Percentiles rank a stretch among this genome's conserved stretches.
Conservation (phyloP, 2,888 invertebrate species). For the Cordylochernes scorpioides region DNA sequence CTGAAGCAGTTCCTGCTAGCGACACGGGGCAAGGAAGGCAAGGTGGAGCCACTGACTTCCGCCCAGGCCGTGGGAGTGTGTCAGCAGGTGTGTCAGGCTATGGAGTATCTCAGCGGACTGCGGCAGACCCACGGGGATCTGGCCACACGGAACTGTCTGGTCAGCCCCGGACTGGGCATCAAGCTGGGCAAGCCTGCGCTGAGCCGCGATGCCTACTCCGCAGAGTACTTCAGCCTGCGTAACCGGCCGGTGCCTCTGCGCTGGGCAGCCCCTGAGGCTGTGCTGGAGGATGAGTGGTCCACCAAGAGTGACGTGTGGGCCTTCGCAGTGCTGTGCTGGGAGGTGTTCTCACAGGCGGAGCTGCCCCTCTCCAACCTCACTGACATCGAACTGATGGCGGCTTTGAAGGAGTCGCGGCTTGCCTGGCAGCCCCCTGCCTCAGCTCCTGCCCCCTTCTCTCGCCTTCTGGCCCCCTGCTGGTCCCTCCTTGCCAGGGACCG, state of each 20-base stretch:
- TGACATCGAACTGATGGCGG: constrained; percentile 37
- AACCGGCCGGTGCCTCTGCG: constrained; percentile 59
- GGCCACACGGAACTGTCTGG: constrained; percentile 66
- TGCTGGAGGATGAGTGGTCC: constrained; percentile 64
- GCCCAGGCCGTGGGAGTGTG: constrained; percentile 25
- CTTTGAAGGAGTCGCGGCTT: constrained; percentile 12
- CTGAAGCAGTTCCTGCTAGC: constrained; percentile 39
- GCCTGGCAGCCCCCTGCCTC: constrained; percentile 16
- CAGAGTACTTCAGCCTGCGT: constrained; percentile 61
- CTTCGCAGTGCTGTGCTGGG: constrained; percentile 66
- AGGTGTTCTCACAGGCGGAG: constrained; percentile 51
- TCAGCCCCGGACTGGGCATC: constrained; percentile 45
- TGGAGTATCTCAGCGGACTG: constrained; percentile 46
- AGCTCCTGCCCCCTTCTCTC: constrained; percentile 18
- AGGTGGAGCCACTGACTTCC: constrained; percentile 32
- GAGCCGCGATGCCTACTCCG: constrained; percentile 49
- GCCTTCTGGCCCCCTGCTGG: constrained; percentile 20
- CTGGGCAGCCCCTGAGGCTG: constrained; percentile 64
- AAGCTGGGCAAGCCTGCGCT: constrained; percentile 56
- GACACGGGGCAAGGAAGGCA: constrained; percentile 23
- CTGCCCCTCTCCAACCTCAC: constrained; percentile 44
- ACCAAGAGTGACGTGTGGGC: constrained; percentile 80
- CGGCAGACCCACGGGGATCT: constrained; percentile 68
- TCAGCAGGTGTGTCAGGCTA: constrained; percentile 45
- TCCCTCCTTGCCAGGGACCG: constrained; percentile 20